phyloP scores from a whole-genome alignment of 2,113 vertebrate species.

The Nymphicus hollandicus region DNA sequence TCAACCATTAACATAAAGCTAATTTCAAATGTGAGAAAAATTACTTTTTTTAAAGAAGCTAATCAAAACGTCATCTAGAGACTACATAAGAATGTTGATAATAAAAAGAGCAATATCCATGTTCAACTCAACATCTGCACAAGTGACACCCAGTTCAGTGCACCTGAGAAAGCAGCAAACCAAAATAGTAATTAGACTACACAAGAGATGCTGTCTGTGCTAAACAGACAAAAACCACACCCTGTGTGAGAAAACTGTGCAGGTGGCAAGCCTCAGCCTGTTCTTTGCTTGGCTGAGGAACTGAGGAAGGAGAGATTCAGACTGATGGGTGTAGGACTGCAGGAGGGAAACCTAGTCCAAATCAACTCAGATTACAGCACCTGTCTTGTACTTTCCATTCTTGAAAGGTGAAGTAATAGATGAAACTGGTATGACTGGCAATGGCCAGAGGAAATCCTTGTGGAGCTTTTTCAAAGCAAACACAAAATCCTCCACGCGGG shows the following conservation, averaged over 20 bases:
- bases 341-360: neutral
- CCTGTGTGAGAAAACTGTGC: neutral
- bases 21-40: neutral
- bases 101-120: neutral
- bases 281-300: neutral
- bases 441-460: constrained; percentile 95
- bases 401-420: constrained; percentile 90
- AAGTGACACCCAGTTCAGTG: neutral
- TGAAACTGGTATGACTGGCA: constrained; percentile 87
- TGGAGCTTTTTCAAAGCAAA: constrained; percentile 90
- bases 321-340: neutral
- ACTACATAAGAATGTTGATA: neutral
- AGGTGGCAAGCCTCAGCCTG: neutral
- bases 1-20: neutral
- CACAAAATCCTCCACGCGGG: constrained; percentile 90
- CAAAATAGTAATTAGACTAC: neutral
- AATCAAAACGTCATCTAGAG: neutral
- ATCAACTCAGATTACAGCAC: constrained; percentile 60
- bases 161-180: neutral
- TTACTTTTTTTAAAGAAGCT: neutral
- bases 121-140: neutral
- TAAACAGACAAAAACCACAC: neutral
- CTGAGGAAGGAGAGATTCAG: neutral
- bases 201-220: neutral
- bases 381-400: constrained; percentile 88